These are phyloP conservation scores for Cirrhinus mrigala DNA, from an alignment of 2,797 vertebrate species.

Conservation along the genomic window DNA sequence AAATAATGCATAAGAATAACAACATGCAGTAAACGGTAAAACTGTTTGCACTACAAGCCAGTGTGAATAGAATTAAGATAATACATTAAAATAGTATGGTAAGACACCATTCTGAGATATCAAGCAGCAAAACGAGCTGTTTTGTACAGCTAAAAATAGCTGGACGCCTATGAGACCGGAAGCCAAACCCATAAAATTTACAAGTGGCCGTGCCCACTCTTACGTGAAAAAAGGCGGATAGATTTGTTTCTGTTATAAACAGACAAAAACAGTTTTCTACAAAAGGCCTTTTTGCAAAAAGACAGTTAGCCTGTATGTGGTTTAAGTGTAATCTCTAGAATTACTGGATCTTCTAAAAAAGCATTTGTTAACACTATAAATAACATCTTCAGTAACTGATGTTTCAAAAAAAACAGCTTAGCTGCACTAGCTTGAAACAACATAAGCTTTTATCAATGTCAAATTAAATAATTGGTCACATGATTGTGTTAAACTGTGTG, in stretches of 20 bases:
- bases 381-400: neutral
- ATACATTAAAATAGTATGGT: no score
- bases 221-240: no score
- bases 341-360: conserved; percentile 35
- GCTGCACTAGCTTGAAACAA: neutral
- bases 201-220: no score
- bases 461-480: neutral
- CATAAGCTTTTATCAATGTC: neutral
- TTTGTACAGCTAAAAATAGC: no score
- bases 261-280: neutral
- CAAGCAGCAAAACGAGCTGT: no score
- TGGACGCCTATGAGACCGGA: no score
- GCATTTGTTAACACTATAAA: conserved; percentile 27
- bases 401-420: neutral
- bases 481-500: neutral
- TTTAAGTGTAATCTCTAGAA: conserved; percentile 43
- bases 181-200: no score
- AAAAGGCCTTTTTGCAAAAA: neutral
- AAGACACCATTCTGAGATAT: no score
- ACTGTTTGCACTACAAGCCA: no score
- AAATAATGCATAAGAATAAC: no score
- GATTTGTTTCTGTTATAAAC: neutral
- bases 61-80: no score
- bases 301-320: neutral
- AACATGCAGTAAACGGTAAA: no score